Conservation (phyloP, 2,888 invertebrate genomes). For the Cantharis lateralis region DNA sequence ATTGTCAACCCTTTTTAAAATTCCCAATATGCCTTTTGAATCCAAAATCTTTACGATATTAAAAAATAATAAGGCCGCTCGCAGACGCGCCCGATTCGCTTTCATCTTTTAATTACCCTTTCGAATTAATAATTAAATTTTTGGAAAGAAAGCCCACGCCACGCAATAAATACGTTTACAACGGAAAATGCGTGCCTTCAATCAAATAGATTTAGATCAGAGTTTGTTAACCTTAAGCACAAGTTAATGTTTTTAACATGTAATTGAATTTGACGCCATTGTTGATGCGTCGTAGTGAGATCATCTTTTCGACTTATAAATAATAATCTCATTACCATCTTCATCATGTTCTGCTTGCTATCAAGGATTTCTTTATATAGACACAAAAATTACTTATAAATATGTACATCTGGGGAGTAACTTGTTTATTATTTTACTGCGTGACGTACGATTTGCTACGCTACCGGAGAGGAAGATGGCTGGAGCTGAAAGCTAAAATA, state of each 20-base stretch:
- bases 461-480: background rate
- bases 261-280: constrained; percentile 28
- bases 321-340: constrained; percentile 25
- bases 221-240: constrained; percentile 26
- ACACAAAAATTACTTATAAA: background rate
- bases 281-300: constrained; percentile 25
- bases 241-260: constrained; percentile 25
- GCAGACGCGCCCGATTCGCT: background rate
- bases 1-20: background rate
- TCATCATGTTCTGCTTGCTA: background rate
- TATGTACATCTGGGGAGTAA: background rate
- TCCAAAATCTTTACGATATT: background rate
- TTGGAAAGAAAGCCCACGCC: background rate
- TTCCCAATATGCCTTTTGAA: background rate
- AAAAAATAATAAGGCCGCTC: background rate
- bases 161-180: background rate
- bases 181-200: constrained; percentile 7
- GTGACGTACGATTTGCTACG: background rate
- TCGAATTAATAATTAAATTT: background rate
- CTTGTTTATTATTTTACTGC: background rate
- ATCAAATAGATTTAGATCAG: constrained; percentile 20
- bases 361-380: constrained; percentile 11
- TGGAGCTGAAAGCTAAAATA: background rate
- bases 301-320: constrained; percentile 26
- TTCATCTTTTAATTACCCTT: background rate